Base-by-base conservation (phyloP, 2,888 invertebrate species). In the Leucoma salicis region DNA sequence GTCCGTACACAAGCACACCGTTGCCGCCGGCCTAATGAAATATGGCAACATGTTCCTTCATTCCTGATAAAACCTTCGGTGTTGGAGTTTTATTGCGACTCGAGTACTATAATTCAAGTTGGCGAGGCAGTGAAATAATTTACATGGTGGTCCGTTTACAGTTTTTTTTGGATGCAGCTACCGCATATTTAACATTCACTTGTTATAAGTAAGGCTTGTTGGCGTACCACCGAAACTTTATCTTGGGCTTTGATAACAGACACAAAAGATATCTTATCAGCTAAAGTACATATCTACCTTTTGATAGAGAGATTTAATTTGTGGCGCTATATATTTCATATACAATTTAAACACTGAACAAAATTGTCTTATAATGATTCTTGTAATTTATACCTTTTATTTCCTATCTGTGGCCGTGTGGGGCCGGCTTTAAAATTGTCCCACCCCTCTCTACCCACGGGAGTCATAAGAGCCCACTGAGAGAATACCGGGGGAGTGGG, bases 1-100 rank as follows among this genome's bases (percentile, higher is more conserved):
- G 72, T 69, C 63, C 61, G 74, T 71, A 76, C 76, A 78, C 76
- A 77, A 73, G 70, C 77, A 69, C 66, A 71, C 76, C 70, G 73
- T 78, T 78, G 74, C 78, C 69, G 75, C 75, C 78, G 72, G 66
- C 63, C 74, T 83, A 84, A 84, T 86, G 85, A 88, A 82, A 82
- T 85, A 86, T 83, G 79, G 84, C 84, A 82, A 75, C 78, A 74
- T 79, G 81, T 75, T 72, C 69, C 70, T 78, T 78, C 76, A 73
- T 77, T 74, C 66, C 79, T 81, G 85, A 87, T 88, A 87, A 88
- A 85, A 79, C 78, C 81, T 76, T 70, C 72, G 70, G 67, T 72
- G 76, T 70, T 66, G 73, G 78, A 76, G 79, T 84, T 87, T 87
- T 88, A 87, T 85, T 84, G 79, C 81, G 67, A 68, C 69, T 70